Conservation (phyloP, 35 echinoderm and acorn worm genomes). For the Apostichopus californicus region DNA sequence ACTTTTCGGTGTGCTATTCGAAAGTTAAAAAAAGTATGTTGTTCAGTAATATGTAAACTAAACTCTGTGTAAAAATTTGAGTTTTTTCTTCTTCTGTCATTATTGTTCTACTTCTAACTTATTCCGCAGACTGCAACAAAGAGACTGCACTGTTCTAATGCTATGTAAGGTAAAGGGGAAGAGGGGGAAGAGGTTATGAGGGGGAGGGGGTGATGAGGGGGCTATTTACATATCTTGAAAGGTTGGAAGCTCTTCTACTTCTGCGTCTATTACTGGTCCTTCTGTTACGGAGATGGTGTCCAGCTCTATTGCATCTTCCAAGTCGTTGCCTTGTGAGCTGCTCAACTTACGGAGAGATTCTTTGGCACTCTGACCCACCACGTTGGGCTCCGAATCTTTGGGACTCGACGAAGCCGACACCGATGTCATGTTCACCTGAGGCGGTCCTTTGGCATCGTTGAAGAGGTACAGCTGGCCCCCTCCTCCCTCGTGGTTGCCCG, state of each 20-base stretch:
- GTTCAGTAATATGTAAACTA: too few species aligned
- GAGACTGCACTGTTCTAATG: too few species aligned
- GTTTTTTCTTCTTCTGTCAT: too few species aligned
- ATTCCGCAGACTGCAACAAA: too few species aligned
- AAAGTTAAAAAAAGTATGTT: too few species aligned
- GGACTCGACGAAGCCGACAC: constrained; percentile 64
- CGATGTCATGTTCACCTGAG: constrained; percentile 71
- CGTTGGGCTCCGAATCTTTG: constrained; percentile 51
- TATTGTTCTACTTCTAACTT: too few species aligned
- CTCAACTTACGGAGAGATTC: constrained; percentile 68
- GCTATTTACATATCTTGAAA: background rate
- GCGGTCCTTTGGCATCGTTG: constrained; percentile 59
- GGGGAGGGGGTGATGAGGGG: too few species aligned
- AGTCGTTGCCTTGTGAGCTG: constrained; percentile 29
- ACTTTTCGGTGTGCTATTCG: too few species aligned
- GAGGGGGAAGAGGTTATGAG: too few species aligned
- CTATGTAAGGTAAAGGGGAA: too few species aligned
- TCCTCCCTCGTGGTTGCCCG: background rate
- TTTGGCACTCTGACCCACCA: constrained; percentile 66
- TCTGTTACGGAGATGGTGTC: constrained; percentile 45
- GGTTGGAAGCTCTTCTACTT: background rate
- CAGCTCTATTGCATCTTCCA: constrained; percentile 56
- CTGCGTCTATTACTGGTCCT: background rate
- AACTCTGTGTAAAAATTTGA: too few species aligned
- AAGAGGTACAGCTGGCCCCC: constrained; percentile 35